Conservation (phyloP, 2,888 invertebrate genomes). For the Malachius bipustulatus region DNA sequence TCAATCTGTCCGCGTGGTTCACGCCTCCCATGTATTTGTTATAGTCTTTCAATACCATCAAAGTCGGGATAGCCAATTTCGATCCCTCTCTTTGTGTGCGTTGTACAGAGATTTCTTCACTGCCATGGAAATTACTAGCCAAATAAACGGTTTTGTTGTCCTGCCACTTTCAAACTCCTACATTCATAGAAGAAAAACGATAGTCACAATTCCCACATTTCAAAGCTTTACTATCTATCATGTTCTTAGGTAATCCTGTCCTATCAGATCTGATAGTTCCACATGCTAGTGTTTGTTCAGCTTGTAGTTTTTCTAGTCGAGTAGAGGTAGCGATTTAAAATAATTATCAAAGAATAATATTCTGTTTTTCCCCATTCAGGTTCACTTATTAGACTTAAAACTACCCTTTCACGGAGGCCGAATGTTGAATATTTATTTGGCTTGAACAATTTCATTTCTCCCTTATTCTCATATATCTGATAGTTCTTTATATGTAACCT, state of each 20-base stretch:
- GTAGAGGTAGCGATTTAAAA: too few relatives aligned
- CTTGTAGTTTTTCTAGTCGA: conserved; percentile 18
- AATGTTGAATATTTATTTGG: conserved; percentile 17
- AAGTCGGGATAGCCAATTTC: conserved; percentile 10
- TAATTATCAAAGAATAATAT: too few relatives aligned
- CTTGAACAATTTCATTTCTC: too few relatives aligned
- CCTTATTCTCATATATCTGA: too few relatives aligned
- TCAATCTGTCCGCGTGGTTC: conserved; percentile 9
- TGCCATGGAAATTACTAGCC: conserved; percentile 19
- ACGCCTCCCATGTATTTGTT: conserved; percentile 18
- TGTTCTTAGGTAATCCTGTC: conserved; percentile 12
- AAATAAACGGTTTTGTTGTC: conserved; percentile 16
- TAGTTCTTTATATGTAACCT: conserved; percentile 18
- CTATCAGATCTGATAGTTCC: conserved; percentile 15
- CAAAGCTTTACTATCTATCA: conserved; percentile 14
- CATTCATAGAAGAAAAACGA: conserved; percentile 11
- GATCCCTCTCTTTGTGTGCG: conserved; percentile 11
- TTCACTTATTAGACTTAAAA: conserved; percentile 18
- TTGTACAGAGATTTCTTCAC: conserved; percentile 9
- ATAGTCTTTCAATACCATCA: conserved; percentile 18
- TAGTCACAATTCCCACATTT: conserved; percentile 18
- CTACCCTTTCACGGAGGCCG: conserved; percentile 20
- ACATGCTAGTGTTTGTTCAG: conserved; percentile 16
- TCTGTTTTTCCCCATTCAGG: conserved; percentile 13
- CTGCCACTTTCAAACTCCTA: conserved; percentile 16